A percentile compares a stretch with the other conserved stretches of the same genome.
phyloP scores from a whole-genome alignment of 2,797 vertebrate species.

The Hydrocynus forskahlii region DNA sequence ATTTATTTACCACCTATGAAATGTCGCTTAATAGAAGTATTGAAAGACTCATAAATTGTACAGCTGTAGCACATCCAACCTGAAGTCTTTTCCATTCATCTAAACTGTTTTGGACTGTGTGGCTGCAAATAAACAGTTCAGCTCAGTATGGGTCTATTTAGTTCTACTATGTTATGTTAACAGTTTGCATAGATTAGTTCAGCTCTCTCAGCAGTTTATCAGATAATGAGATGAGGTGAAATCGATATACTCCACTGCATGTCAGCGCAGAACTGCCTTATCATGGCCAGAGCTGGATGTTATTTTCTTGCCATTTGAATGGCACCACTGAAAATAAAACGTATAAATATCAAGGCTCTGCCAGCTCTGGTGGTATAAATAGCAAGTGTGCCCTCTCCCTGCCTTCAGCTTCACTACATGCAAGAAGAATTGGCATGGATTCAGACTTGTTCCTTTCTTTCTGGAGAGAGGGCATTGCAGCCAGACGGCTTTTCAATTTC shows the following conservation, averaged over 20 bases:
- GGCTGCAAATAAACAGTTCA: neutral
- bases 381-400: conserved; percentile 31
- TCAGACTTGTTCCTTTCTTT: conserved; percentile 43
- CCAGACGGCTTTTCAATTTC: conserved; percentile 59
- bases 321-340: conserved; percentile 33
- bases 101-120: neutral
- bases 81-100: neutral
- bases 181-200: conserved; percentile 11
- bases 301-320: conserved; percentile 18
- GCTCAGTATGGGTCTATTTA: conserved; percentile 7
- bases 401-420: conserved; percentile 32
- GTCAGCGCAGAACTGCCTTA: conserved; percentile 2
- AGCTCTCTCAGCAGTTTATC: conserved; percentile 14
- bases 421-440: conserved; percentile 33
- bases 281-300: neutral
- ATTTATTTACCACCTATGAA: neutral
- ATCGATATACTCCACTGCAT: conserved; percentile 7
- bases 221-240: conserved; percentile 14
- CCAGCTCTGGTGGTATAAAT: conserved; percentile 38
- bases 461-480: conserved; percentile 37
- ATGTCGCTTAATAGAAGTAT: neutral
- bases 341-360: conserved; percentile 41
- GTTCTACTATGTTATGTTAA: neutral
- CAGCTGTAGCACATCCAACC: neutral
- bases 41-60: neutral